These are phyloP conservation scores for Lasioglossum marginatum DNA, from an alignment of 2,888 invertebrate genomes.

Conservation along the genomic window DNA sequence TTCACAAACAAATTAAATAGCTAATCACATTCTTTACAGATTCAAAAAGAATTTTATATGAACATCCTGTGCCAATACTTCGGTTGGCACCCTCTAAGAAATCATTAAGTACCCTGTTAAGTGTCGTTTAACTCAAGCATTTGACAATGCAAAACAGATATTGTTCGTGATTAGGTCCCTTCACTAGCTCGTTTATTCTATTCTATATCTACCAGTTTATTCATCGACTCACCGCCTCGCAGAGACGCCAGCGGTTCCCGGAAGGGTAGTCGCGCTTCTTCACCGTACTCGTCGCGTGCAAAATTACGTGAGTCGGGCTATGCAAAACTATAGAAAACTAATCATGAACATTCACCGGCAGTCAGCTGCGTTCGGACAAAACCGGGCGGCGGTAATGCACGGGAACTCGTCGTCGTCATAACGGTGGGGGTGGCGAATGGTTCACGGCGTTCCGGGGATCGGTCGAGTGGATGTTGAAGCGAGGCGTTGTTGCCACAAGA, in stretches of 20 bases:
- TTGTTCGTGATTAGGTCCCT: not conserved
- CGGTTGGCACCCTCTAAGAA: too few relatives aligned
- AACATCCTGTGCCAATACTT: too few relatives aligned
- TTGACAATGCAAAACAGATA: not conserved
- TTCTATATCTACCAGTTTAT: too few relatives aligned
- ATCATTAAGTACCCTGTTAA: not conserved
- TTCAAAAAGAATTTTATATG: too few relatives aligned
- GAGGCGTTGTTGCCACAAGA: constrained; percentile 43
- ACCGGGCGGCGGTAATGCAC: not conserved
- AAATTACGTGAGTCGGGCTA: not conserved
- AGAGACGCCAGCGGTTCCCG: not conserved
- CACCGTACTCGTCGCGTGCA: not conserved
- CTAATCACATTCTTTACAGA: too few relatives aligned
- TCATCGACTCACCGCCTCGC: not conserved
- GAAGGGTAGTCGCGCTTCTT: not conserved
- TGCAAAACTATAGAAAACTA: constrained; percentile 11
- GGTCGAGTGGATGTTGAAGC: constrained; percentile 29
- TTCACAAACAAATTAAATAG: too few relatives aligned
- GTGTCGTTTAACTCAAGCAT: not conserved
- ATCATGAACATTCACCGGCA: constrained; percentile 2
- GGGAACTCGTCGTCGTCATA: constrained; percentile 8
- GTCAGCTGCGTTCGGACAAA: constrained; percentile 1
- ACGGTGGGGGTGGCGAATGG: not conserved
- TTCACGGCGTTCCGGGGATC: constrained; percentile 17
- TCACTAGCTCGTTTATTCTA: not conserved